Base-by-base conservation (phyloP, 1,140 invertebrate genomes). In the Mycetomoellerius zeteki region DNA sequence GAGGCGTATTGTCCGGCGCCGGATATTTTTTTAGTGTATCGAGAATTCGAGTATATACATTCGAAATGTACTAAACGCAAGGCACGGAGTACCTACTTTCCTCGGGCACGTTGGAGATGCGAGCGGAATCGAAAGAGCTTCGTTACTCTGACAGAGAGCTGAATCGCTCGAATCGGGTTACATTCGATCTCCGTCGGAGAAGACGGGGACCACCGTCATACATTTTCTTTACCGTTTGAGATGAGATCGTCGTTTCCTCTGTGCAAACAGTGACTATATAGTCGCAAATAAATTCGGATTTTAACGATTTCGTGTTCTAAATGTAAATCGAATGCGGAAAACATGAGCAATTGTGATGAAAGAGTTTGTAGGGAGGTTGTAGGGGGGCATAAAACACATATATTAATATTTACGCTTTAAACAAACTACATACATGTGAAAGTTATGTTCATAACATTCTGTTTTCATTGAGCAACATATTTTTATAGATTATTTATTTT, bases 61-160 rank as follows among this genome's bases (percentile, higher is more conserved):
- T 75, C 8, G 54, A 86, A 85, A 88, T 27, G 50, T 52, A 54
- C 43, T 47, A 78, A 88, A 67, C 60, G 65, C 65, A 16, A 56
- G 37, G 77, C 54, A 47, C 16, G 56, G 33, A 54, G 64, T 52
- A 37, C 7, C 33, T 37, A 37, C 60, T 50, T 71, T 67, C 16
- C 21, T 43, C 58, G 73, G 50, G 37, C 33, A 52, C 43, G 37
- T 33, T 27, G 27, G 37, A 71, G 52, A 86, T 80, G 87, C 27
- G 85, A 67, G 30, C 43, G 69, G 85, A 86, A 88, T 88, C 73
- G 85, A 81, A 75, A 88, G 60, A 54, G 69, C 84, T 73, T 86
- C 87, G 87, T 88, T 88, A 88, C 47, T 30, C 50, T 67, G 43
- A 58, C 52, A 58, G 30, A 62, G 27, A 21, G 37, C 43, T 54